Base-by-base conservation (phyloP, 2,113 vertebrate species). In the Limanda limanda region DNA sequence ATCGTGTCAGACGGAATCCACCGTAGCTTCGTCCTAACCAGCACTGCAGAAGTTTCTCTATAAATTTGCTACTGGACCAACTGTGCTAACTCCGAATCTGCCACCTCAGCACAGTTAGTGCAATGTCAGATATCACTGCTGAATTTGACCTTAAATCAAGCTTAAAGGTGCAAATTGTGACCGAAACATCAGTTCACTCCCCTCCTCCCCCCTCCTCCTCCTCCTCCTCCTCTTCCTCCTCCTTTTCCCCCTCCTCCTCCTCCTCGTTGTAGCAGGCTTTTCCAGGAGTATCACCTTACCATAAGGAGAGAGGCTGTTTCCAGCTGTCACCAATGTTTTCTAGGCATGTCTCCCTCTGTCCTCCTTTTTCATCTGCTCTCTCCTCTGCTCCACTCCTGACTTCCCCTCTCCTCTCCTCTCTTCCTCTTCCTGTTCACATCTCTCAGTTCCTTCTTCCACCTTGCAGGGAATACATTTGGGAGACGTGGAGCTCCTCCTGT, bases 271-370 rank as follows among this genome's bases (percentile, higher is more conserved):
- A 10, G 20, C 82, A 83, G 79, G 68, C 64, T 56, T 73, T 72
- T 55, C 57, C 55, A 67, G 59, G 61, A 84, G 55, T 73, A 3
- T 78, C 72, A 86, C 87, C 86, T 82, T 61, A 71, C 64, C 84
- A 84, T 82, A 82, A 78, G 84, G 82, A 77, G 71, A 62, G 71
- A 55, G 13, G 27, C 52, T 67, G 77, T 77, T 75, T 85, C 82
- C 84, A 87, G 84, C 88, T 87, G 84, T 81, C 45, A 4, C 48
- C 73, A 58, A 18, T 79, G 65, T 79, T 89, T 77, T 71, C 72
- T 70, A 48, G 74, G 71, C 45, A 76, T 85, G 76, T 52, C 61
- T 79, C 71, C 68, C 59, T 83, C 40, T 42, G 47, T 65, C 86
- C 64, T 78, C 25, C 52, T 78, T 76, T 67, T 72, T 76, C 64